Evolutionary conservation across 2,888 invertebrate species (phyloP), one percentile per base, ranked within the genome.

Genomic region (Callinectes sapidus): DNA sequence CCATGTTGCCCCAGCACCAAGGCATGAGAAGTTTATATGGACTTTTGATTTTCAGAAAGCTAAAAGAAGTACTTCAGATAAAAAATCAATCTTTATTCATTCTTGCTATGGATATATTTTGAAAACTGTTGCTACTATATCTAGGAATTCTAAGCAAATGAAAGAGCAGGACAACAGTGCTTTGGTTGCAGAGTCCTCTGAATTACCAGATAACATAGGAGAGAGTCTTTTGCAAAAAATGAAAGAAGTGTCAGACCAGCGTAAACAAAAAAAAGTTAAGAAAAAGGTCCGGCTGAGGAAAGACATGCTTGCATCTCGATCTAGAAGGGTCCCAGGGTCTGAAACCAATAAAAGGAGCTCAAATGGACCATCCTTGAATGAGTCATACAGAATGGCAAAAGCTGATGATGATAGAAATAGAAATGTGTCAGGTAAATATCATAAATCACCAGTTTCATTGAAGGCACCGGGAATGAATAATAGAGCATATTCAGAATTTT

Each of bases 1-100:
- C 10, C 61, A 91, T 87, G 39, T 87, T 66, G 66, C 61, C 28
- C 66, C 91, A 39, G 35, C 86, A 16, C 35, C 32, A 8, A 32
- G 14, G 66, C 32, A 66, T 66, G 92, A 86, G 35, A 16, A 89
- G 88, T 81, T 89, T 89, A 10, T 89, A 14, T 92, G 92, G 92
- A 81, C 89, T 35, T 71, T 92, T 89, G 89, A 92, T 54, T 55
- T 88, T 54, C 55, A 92, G 3, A 92, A 55, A 89, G 89, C 88
- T 14, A 85, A n/a, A 1, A 77, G 18, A 85, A 92, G 71, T 28
- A 86, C 48, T 32, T 23, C 35, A 39, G 61, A 61, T 61, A 85
- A 81, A 35, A 39, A 48, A 13, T 54, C 61, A 2, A 61, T 90
- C 32, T 90, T 42, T 86, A 39, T 35, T 71, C 54, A 90, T 61